Evolutionary conservation across 2,797 vertebrate genomes (phyloP), one percentile per base, ranked within the genome.

Genomic region (Cephalopachus bancanus): DNA sequence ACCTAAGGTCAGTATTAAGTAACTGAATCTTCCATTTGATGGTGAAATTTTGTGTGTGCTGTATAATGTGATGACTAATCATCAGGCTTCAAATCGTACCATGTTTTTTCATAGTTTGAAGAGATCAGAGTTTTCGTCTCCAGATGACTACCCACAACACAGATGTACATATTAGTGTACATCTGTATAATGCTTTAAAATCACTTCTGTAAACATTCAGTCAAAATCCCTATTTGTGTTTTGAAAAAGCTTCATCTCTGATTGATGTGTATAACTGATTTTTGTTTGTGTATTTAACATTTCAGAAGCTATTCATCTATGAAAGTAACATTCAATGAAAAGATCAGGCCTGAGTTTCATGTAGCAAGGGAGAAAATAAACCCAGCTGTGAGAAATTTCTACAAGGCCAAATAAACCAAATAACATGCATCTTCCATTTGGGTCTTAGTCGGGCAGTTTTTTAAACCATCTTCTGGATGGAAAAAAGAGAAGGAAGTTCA

Each of bases 221-320:
- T 3, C 15, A 11, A 79, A 91, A 91, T 88, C 15, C 26, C 30
- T 84, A 28, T 55, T 80, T 83, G 15, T 49, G 20, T 75, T 95
- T 95, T 83, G 44, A 59, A 85, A 89, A 96, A 55, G 3, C 14
- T 71, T 96, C 5, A 57, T 33, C 14, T 89, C 10, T 90, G 62
- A 72, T 28, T 79, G 59, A 93, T 67, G 22, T 83, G 15, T 24
- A 91, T 7, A 96, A 51, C 5, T 60, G 28, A 75, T 91, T 94
- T 94, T 92, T 33, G 33, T 92, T 91, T 76, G 16, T 89, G 6
- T 59, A 86, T 95, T 95, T 95, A 91, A 80, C 19, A 44, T 83
- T 95, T 89, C 65, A 89, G 67, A 90, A 92, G 7, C 37, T 71
- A 33, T 30, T 17, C n/a, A 80, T 78, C 33, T 91, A 57, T 59